These are phyloP conservation scores for Drosophila nasuta DNA, from an alignment of 1,140 invertebrate species.

Conservation along the genomic window DNA sequence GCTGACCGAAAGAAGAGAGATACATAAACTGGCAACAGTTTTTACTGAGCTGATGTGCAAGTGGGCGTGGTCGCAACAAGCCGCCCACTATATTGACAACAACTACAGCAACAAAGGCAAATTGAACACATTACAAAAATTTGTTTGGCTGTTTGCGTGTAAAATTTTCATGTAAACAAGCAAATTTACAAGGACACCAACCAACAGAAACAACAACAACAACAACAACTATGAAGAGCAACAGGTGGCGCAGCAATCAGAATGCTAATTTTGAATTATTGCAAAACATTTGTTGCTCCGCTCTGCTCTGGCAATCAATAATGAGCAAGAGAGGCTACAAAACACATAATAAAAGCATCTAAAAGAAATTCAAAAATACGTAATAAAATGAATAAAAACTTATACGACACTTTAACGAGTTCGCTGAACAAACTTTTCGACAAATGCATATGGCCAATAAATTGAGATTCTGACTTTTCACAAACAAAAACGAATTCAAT, in stretches of 20 bases:
- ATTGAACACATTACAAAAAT: conserved; percentile 41
- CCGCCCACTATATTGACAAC: conserved; percentile 22
- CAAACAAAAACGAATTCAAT: neutral
- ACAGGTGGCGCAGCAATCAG: conserved; percentile 48
- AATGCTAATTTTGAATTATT: conserved; percentile 54
- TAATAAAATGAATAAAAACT: conserved; percentile 11
- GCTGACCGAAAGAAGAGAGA: conserved; percentile 6
- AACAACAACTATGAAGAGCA: conserved; percentile 20
- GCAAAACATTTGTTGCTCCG: conserved; percentile 21
- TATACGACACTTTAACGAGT: conserved; percentile 12
- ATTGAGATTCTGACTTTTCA: neutral
- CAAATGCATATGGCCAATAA: neutral
- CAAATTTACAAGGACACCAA: conserved; percentile 59
- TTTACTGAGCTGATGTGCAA: conserved; percentile 25
- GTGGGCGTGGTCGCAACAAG: conserved; percentile 24
- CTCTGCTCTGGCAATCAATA: conserved; percentile 6
- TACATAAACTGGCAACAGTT: conserved; percentile 26
- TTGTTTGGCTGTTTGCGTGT: conserved; percentile 58
- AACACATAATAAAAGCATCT: conserved; percentile 6
- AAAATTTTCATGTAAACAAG: conserved; percentile 71
- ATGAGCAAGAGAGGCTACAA: neutral
- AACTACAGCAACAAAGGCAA: conserved; percentile 37
- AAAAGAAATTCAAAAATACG: conserved; percentile 6
- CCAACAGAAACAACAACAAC: conserved; percentile 28
- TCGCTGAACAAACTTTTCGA: neutral